phyloP scores from a whole-genome alignment of 2,797 vertebrate species.

The Glossophaga mutica region DNA sequence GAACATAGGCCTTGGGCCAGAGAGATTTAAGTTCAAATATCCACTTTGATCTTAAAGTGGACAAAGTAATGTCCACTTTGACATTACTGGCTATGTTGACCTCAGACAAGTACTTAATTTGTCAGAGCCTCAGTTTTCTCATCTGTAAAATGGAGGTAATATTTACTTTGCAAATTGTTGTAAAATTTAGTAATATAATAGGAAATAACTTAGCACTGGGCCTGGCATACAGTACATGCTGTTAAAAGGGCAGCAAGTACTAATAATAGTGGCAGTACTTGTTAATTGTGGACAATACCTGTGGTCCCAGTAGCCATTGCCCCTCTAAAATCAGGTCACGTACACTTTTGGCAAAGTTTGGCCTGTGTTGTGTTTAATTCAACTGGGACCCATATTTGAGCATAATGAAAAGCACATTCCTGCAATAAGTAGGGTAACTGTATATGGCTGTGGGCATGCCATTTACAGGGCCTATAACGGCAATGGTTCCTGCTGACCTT shows the following conservation, averaged over 20 bases:
- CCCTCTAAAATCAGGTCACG: background rate
- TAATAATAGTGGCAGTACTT: background rate
- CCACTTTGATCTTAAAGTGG: too few relatives aligned
- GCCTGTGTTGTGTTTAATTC: background rate
- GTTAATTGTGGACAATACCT: background rate
- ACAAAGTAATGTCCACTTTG: background rate
- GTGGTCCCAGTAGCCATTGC: background rate
- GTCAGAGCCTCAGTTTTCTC: background rate
- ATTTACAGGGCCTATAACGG: background rate
- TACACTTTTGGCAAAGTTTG: background rate
- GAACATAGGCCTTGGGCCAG: background rate
- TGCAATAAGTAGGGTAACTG: background rate
- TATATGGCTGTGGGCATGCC: background rate
- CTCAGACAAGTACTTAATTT: background rate
- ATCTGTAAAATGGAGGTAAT: background rate
- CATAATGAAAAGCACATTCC: background rate
- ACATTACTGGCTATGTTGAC: background rate
- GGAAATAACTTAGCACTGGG: background rate
- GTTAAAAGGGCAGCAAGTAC: background rate
- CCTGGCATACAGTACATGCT: too few relatives aligned
- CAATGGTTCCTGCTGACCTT: background rate
- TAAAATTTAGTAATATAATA: background rate
- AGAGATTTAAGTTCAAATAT: background rate
- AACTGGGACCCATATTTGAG: background rate
- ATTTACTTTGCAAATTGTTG: background rate